Conservation (phyloP, 2,888 invertebrate species). For the Ceramica pisi region DNA sequence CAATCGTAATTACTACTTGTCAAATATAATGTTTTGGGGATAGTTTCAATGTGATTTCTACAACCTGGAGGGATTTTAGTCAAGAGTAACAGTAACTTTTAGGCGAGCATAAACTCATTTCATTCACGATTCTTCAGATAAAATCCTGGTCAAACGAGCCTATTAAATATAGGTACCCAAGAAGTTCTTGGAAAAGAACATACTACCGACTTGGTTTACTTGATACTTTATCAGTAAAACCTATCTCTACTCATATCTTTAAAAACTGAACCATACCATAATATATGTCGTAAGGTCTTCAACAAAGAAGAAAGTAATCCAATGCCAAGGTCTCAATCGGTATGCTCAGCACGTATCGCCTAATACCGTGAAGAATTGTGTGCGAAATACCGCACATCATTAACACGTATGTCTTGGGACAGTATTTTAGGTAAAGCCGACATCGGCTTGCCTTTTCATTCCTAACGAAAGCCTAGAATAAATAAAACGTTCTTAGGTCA, state of each 20-base stretch:
- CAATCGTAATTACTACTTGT: too few relatives aligned
- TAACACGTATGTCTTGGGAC: not conserved
- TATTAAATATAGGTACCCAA: too few relatives aligned
- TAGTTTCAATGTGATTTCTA: too few relatives aligned
- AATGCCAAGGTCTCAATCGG: conserved; percentile 30
- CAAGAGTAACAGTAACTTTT: too few relatives aligned
- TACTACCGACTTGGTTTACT: too few relatives aligned
- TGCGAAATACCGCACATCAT: not conserved
- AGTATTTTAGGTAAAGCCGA: conserved; percentile 10
- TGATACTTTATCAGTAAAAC: too few relatives aligned
- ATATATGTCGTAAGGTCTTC: not conserved
- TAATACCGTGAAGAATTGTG: conserved; percentile 36
- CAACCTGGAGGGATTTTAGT: too few relatives aligned
- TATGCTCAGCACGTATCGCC: conserved; percentile 29
- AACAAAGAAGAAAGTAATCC: conserved; percentile 3
- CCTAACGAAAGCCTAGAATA: not conserved
- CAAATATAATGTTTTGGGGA: too few relatives aligned
- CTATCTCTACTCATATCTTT: too few relatives aligned
- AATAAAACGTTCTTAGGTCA: not conserved
- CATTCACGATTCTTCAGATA: not conserved
- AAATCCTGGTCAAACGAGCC: not conserved
- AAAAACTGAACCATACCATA: too few relatives aligned
- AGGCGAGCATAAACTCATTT: too few relatives aligned
- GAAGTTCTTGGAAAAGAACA: too few relatives aligned
- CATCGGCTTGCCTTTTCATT: not conserved